Conservation (phyloP, 35 echinoderm and acorn worm species). For the Diadema setosum region DNA sequence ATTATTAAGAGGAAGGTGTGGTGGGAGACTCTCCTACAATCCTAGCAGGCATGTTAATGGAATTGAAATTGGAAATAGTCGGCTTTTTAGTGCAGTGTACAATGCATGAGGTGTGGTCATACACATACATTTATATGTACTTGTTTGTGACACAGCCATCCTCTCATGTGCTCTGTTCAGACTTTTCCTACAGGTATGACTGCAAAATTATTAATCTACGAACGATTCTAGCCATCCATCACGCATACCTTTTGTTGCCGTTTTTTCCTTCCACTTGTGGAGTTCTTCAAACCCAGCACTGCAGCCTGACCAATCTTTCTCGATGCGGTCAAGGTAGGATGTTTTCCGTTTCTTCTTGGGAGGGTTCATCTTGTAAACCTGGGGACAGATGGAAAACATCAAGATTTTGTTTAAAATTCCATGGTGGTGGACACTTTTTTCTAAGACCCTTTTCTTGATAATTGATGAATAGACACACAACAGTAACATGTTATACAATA, state of each 20-base stretch:
- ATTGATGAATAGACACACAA: too few relatives aligned
- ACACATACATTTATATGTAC: not conserved
- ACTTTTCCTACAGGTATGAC: not conserved
- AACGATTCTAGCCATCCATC: not conserved
- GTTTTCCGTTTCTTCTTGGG: not conserved
- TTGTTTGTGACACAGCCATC: not conserved
- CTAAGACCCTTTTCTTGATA: too few relatives aligned
- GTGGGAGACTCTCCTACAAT: too few relatives aligned
- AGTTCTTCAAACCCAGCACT: not conserved
- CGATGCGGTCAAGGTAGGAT: not conserved
- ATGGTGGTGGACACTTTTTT: too few relatives aligned
- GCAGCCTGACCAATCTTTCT: not conserved
- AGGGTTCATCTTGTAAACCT: not conserved
- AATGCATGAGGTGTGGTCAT: not conserved
- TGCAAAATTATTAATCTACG: not conserved
- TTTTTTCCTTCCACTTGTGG: not conserved
- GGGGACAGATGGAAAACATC: not conserved
- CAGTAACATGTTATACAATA: too few relatives aligned
- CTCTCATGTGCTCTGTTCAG: not conserved
- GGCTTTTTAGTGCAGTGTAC: too few relatives aligned
- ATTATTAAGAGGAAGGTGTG: too few relatives aligned
- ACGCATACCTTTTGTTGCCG: not conserved
- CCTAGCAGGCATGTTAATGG: too few relatives aligned
- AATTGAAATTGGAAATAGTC: too few relatives aligned
- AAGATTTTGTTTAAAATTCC: not conserved